These are phyloP conservation scores for Bacillus rossius DNA, from an alignment of 1,140 invertebrate genomes.

Conservation along the genomic window DNA sequence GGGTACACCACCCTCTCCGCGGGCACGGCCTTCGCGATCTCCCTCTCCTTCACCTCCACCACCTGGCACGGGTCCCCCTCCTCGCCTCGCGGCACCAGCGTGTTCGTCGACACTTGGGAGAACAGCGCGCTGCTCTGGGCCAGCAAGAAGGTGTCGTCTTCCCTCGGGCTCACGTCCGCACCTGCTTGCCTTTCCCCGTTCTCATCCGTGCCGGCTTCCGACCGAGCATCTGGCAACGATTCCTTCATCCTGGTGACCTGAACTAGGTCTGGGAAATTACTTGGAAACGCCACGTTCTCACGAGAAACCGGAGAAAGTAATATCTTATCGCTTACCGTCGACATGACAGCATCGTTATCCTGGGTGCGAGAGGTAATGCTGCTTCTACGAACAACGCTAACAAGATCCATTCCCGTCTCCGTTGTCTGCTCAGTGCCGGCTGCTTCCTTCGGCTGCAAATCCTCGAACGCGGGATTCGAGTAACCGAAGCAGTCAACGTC, in stretches of 20 bases:
- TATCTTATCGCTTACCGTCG: too few relatives aligned
- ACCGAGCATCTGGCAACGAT: not conserved
- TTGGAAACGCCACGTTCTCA: not conserved
- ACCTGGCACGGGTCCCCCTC: conserved; percentile 41
- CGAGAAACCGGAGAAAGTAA: too few relatives aligned
- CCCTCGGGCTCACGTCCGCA: conserved; percentile 16
- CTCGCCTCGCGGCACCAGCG: conserved; percentile 22
- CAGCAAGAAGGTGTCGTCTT: conserved; percentile 47
- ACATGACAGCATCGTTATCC: not conserved
- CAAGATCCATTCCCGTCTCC: not conserved
- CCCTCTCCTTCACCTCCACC: conserved; percentile 52
- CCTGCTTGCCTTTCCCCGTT: not conserved
- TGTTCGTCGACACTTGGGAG: conserved; percentile 59
- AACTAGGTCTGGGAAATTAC: not conserved
- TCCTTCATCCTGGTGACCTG: too few relatives aligned
- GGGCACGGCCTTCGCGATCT: conserved; percentile 47
- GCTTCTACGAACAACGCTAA: not conserved
- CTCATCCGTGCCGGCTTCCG: not conserved
- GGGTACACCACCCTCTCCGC: conserved; percentile 45
- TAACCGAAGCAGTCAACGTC: conserved; percentile 36
- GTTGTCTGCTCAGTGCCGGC: not conserved
- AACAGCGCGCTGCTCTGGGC: conserved; percentile 63
- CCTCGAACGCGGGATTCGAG: conserved; percentile 42
- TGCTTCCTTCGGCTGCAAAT: conserved; percentile 15
- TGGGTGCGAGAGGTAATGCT: not conserved